phyloP scores from a whole-genome alignment of 2,113 vertebrate genomes.

The Sceloporus tristichus region DNA sequence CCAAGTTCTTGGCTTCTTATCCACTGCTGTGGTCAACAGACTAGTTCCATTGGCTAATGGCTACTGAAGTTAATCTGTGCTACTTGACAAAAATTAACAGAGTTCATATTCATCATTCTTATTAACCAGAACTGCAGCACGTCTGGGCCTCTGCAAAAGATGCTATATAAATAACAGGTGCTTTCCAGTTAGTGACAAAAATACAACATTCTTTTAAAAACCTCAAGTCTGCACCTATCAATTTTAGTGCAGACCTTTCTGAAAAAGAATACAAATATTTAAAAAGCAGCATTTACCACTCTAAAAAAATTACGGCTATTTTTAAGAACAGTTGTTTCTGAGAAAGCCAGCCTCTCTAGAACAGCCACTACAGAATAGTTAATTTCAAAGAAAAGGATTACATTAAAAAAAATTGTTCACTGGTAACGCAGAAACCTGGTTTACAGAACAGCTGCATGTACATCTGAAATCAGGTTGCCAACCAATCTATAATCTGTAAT shows the following conservation, averaged over 20 bases:
- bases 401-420: conserved; percentile 18
- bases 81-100: conserved; percentile 34
- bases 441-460: not conserved
- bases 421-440: conserved; percentile 46
- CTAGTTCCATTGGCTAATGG: conserved; percentile 45
- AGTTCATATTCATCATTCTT: conserved; percentile 16
- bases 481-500: not conserved
- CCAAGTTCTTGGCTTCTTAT: conserved; percentile 24
- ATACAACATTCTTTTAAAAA: conserved; percentile 44
- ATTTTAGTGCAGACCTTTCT: conserved; percentile 47
- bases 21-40: conserved; percentile 31
- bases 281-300: conserved; percentile 18
- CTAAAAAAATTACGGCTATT: conserved; percentile 49
- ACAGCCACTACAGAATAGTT: conserved; percentile 7
- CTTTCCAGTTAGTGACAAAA: conserved; percentile 49
- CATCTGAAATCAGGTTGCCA: not conserved
- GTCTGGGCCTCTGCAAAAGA: conserved; percentile 25
- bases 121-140: conserved; percentile 37
- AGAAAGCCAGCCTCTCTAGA: conserved; percentile 44
- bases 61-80: conserved; percentile 26
- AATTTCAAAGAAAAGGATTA: conserved; percentile 25
- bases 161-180: conserved; percentile 14
- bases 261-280: conserved; percentile 42
- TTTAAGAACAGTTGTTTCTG: conserved; percentile 44
- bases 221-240: conserved; percentile 26